phyloP scores from a whole-genome alignment of 2,797 vertebrate genomes.

The Picus viridis region DNA sequence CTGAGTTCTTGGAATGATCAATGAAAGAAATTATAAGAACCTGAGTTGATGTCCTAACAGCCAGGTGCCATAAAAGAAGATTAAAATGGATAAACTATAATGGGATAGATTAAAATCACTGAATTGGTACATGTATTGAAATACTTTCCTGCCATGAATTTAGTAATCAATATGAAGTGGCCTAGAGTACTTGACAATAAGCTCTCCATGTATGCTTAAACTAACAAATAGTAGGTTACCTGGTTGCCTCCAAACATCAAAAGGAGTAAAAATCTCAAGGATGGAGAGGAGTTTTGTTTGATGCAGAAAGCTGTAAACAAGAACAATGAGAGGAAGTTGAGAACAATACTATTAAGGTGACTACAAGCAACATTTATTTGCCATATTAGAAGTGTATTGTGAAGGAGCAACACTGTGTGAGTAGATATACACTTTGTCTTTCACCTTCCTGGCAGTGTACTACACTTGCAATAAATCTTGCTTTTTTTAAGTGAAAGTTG shows the following conservation, averaged over 20 bases:
- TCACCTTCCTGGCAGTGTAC: background rate
- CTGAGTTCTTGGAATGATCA: background rate
- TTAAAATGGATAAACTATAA: background rate
- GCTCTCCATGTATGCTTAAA: background rate
- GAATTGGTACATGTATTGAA: background rate
- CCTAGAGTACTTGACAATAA: background rate
- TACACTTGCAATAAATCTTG: background rate
- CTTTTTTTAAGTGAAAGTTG: slow-evolving; percentile 5
- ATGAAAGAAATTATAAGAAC: background rate
- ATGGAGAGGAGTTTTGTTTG: background rate
- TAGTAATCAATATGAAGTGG: background rate
- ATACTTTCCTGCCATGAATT: background rate
- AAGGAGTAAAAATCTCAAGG: background rate
- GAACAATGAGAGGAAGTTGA: background rate
- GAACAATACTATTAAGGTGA: background rate
- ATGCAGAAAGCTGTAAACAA: background rate
- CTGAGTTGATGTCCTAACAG: background rate
- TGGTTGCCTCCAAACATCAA: background rate
- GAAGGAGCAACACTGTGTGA: background rate
- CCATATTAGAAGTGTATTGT: background rate
- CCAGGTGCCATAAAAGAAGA: background rate
- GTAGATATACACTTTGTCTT: background rate
- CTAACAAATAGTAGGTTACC: background rate
- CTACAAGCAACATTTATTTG: background rate
- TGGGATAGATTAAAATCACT: background rate